Evolutionary conservation across 1,140 invertebrate genomes (phyloP).

Genomic region (Pollicipes pollicipes): DNA sequence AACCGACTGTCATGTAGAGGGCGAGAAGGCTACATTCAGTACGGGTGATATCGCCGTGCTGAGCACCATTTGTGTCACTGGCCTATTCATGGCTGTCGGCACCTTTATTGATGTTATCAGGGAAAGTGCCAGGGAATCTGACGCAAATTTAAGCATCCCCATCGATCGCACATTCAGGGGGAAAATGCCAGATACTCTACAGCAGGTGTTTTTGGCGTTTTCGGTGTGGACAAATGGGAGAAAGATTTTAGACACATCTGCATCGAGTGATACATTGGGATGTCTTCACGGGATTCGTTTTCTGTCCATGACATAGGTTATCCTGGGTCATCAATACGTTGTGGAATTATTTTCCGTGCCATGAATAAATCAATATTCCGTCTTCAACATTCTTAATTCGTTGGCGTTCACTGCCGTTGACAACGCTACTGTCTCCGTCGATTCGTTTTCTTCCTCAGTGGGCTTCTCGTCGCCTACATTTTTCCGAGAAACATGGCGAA

Average conservation of each 20-base stretch:
- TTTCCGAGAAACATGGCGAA: slow-evolving; percentile 31
- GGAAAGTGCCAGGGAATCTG: neutral
- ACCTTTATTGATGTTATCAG: neutral
- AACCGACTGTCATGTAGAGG: neutral
- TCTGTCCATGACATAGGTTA: neutral
- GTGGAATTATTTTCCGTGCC: neutral
- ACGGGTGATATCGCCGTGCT: neutral
- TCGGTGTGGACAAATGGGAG: too few relatives aligned
- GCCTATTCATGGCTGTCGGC: neutral
- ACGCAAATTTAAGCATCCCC: neutral
- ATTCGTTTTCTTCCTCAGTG: slow-evolving; percentile 45
- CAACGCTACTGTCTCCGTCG: slow-evolving; percentile 29
- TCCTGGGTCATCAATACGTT: neutral
- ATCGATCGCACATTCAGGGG: neutral
- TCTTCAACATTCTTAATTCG: neutral
- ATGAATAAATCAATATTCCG: neutral
- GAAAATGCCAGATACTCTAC: too few relatives aligned
- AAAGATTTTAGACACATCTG: too few relatives aligned
- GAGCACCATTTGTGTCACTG: neutral
- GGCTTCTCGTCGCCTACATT: slow-evolving; percentile 36
- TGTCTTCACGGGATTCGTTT: too few relatives aligned
- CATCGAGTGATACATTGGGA: too few relatives aligned
- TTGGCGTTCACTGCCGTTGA: neutral
- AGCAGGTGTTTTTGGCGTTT: too few relatives aligned
- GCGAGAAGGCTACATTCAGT: neutral